Evolutionary conservation across 2,113 vertebrate genomes (phyloP), one percentile per base, ranked within the genome.

Genomic region (Sylvietta virens): DNA sequence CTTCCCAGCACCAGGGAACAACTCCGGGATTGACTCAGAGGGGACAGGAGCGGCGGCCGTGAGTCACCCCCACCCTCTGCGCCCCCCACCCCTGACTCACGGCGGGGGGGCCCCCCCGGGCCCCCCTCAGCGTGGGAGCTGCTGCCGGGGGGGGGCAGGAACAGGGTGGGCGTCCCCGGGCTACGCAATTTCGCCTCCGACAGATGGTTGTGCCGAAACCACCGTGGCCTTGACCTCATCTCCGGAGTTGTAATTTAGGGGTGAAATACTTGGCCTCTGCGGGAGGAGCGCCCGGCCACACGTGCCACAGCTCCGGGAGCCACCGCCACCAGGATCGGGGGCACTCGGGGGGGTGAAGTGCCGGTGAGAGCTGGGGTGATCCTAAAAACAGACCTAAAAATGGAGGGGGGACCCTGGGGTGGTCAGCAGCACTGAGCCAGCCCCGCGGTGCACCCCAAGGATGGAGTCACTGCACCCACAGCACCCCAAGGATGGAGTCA

Each of bases 1-100:
- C 60, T 57, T 19, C 67, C 70, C 62, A 53, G 74, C 28, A 8
- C 73, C 15, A 16, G 28, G 48, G 66, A 78, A 80, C 37, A 42
- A 76, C 69, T 89, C 89, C 82, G 66, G 77, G 54, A 69, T 48
- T 83, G 92, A 90, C 69, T 76, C 91, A 91, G 77, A 73, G 61
- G 69, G 79, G 64, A 31, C 33, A 16, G 58, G 50, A 51, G 53
- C 65, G 27, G 37, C 14, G 37, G 71, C 72, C 57, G 33, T 80
- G 92, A 90, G 66, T 72, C 89, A 71, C 39, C n/a, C 57, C 82
- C 84, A 7, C 57, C 76, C 56, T 33, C 74, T 18, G 70, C 37
- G 33, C 77, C 76, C 85, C 91, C 66, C 44, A 37, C 18, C 74
- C 80, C 61, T 62, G 77, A 81, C n/a, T 40, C 61, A 51, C 18